Percentiles rank a stretch among this genome's conserved stretches.
These are phyloP conservation scores for human (Homo sapiens) DNA, from an alignment of 2,113 vertebrate species.

Conservation along the genomic window GRCh38 chrX:134423001-134423500, in stretches of 20 bases:
- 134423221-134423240: constrained; percentile 33
- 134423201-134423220: constrained; percentile 12
- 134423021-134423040: not conserved
- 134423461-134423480: not conserved
- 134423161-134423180: not conserved
- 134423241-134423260: not conserved
- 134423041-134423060: not conserved
- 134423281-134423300: not conserved
- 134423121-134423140: not conserved
- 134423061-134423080: not conserved
- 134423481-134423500: not conserved
- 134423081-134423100: not conserved
- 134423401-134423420: not conserved
- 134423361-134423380: not conserved
- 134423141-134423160: constrained; percentile 19
- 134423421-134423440: constrained; percentile 11
- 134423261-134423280: not conserved
- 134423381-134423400: not conserved
- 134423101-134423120: not conserved
- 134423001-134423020: not conserved
- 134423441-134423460: constrained; percentile 33
- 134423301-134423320: not conserved
- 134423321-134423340: not conserved
- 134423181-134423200: not conserved
- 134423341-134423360: not conserved